phyloP scores from a whole-genome alignment of 1,140 invertebrate species.

The Drosophila punjabiensis region DNA sequence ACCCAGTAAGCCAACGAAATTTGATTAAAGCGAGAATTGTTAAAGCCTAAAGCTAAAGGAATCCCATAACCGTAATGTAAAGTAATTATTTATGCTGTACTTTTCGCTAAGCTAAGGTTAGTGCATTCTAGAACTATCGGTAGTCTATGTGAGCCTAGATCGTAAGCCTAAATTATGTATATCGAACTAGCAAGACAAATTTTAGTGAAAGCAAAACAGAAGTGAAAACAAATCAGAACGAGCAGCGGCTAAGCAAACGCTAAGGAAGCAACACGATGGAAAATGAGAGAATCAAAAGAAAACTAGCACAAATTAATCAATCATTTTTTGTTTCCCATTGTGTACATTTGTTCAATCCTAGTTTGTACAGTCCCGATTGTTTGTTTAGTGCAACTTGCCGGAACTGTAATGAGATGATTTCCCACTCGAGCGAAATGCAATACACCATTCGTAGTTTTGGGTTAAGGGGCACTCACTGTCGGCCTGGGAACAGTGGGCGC shows the following conservation, averaged over 20 bases:
- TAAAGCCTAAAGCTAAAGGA: constrained; percentile 54
- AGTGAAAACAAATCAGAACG: constrained; percentile 34
- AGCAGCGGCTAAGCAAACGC: constrained; percentile 33
- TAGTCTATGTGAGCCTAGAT: constrained; percentile 79
- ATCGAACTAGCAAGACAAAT: constrained; percentile 78
- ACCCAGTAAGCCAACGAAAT: constrained; percentile 41
- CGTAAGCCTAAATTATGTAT: constrained; percentile 80
- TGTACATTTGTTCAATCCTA: constrained; percentile 41
- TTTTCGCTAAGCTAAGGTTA: constrained; percentile 85
- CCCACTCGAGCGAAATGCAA: constrained; percentile 51
- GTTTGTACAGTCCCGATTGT: constrained; percentile 29
- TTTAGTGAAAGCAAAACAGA: constrained; percentile 69
- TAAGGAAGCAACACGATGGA: constrained; percentile 31
- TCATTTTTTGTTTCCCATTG: constrained; percentile 64
- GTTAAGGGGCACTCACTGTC: constrained; percentile 37
- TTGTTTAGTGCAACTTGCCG: constrained; percentile 48
- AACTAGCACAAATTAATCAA: constrained; percentile 80
- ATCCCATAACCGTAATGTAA: constrained; percentile 71
- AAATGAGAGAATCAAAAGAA: constrained; percentile 50
- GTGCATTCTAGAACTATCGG: constrained; percentile 84
- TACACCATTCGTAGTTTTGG: constrained; percentile 60
- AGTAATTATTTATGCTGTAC: constrained; percentile 84
- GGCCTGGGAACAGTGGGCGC: constrained; percentile 46
- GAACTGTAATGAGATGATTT: constrained; percentile 46
- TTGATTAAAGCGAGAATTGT: constrained; percentile 62